phyloP scores from a whole-genome alignment of 2,888 invertebrate genomes.

The Andrena fulva region DNA sequence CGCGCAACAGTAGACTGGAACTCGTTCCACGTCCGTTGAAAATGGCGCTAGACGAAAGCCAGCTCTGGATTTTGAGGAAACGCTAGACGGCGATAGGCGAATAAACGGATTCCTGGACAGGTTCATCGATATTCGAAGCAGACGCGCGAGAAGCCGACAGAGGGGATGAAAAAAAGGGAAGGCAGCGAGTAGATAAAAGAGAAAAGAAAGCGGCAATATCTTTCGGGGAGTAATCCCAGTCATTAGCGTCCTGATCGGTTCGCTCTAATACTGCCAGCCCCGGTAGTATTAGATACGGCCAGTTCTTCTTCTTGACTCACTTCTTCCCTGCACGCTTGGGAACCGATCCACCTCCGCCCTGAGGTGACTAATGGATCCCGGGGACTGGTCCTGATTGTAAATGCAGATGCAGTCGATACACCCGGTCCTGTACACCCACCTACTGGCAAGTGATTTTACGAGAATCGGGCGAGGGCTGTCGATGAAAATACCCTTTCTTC shows the following conservation, averaged over 20 bases:
- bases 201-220: constrained; percentile 63
- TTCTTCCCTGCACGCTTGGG: constrained; percentile 52
- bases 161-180: background rate
- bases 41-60: constrained; percentile 35
- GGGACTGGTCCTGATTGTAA: constrained; percentile 69
- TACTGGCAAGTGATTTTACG: constrained; percentile 23
- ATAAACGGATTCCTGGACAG: constrained; percentile 42
- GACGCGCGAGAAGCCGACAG: constrained; percentile 39
- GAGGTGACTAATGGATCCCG: constrained; percentile 71
- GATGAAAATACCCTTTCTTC: constrained; percentile 22
- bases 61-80: constrained; percentile 47
- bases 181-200: constrained; percentile 20
- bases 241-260: constrained; percentile 71
- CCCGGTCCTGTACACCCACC: constrained; percentile 29
- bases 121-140: constrained; percentile 69
- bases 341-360: constrained; percentile 60
- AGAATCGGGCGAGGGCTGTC: background rate
- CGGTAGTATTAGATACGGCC: constrained; percentile 28
- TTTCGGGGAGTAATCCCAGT: constrained; percentile 69
- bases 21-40: constrained; percentile 49
- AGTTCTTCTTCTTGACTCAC: constrained; percentile 44
- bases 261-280: constrained; percentile 64
- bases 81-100: constrained; percentile 42
- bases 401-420: constrained; percentile 71
- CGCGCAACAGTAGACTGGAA: background rate